Percentiles rank a stretch among this genome's conserved stretches.
These are phyloP conservation scores for Hydroisotoma schaefferi DNA, from an alignment of 2,888 invertebrate species.

Conservation along the genomic window DNA sequence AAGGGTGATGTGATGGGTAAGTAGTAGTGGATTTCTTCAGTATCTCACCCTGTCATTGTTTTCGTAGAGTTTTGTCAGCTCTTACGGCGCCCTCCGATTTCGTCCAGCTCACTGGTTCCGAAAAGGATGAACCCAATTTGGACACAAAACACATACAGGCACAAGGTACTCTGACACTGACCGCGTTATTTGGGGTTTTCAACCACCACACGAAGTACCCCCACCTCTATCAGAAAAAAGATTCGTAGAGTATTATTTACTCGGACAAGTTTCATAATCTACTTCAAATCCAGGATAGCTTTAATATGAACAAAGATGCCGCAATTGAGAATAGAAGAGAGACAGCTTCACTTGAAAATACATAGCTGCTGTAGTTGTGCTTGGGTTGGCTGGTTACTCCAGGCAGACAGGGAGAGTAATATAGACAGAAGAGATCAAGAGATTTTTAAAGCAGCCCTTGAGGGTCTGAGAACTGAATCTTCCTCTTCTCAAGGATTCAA, in stretches of 20 bases:
- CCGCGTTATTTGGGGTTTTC: conserved; percentile 33
- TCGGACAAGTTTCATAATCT: conserved; percentile 7
- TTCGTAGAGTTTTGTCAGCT: conserved; percentile 43
- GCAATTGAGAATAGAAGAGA: conserved; percentile 39
- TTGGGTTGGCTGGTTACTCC: too few species aligned
- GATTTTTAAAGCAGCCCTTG: background rate
- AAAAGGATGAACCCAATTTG: conserved; percentile 48
- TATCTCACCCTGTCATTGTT: conserved; percentile 39
- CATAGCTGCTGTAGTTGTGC: too few species aligned
- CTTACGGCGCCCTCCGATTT: conserved; percentile 49
- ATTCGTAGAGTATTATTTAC: conserved; percentile 3
- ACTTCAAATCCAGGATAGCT: conserved; percentile 36
- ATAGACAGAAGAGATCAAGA: conserved; percentile 4
- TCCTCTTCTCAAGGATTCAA: conserved; percentile 6
- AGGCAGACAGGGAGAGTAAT: too few species aligned
- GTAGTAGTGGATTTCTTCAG: too few species aligned
- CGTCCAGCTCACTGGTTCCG: conserved; percentile 44
- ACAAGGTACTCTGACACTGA: conserved; percentile 35
- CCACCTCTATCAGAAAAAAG: background rate
- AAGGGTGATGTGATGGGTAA: conserved; percentile 28
- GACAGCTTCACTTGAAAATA: conserved; percentile 4
- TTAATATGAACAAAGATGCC: conserved; percentile 49
- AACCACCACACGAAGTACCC: conserved; percentile 33
- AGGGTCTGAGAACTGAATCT: background rate
- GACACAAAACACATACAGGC: conserved; percentile 19